These are phyloP conservation scores for Lucilia cuprina DNA, from an alignment of 1,140 invertebrate genomes.

Conservation along the genomic window DNA sequence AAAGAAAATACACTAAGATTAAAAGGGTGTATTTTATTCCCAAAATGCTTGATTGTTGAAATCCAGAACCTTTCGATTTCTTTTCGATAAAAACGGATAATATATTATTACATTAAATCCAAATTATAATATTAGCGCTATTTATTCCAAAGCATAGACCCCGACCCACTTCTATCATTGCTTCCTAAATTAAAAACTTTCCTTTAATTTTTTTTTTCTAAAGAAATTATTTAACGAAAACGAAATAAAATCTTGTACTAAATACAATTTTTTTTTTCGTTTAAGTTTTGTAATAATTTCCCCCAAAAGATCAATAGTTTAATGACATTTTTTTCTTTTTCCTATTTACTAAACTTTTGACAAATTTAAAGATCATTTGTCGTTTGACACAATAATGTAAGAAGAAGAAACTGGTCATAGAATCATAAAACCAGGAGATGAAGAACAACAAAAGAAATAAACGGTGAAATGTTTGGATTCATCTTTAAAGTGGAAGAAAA, in stretches of 20 bases:
- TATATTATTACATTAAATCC: no score
- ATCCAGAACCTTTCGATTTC: no score
- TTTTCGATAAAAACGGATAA: no score
- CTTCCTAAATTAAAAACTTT: not conserved
- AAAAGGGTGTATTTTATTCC: no score
- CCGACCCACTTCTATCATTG: not conserved
- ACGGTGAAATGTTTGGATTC: not conserved
- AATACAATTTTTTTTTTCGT: not conserved
- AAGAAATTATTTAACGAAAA: not conserved
- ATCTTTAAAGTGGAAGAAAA: not conserved
- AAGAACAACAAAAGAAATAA: not conserved
- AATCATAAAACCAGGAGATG: not conserved
- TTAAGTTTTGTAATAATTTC: conserved; percentile 5
- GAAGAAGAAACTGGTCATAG: not conserved
- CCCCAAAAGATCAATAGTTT: conserved; percentile 24
- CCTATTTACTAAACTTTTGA: conserved; percentile 4
- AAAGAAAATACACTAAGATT: no score
- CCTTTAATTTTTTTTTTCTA: not conserved
- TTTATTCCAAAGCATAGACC: no score
- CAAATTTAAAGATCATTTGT: conserved; percentile 20
- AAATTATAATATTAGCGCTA: no score
- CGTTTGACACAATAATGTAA: not conserved
- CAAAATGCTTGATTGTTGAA: no score
- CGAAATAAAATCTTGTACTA: not conserved
- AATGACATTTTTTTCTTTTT: conserved; percentile 10